phyloP scores from a whole-genome alignment of 1,140 invertebrate species.

The Drosophila dunni region DNA sequence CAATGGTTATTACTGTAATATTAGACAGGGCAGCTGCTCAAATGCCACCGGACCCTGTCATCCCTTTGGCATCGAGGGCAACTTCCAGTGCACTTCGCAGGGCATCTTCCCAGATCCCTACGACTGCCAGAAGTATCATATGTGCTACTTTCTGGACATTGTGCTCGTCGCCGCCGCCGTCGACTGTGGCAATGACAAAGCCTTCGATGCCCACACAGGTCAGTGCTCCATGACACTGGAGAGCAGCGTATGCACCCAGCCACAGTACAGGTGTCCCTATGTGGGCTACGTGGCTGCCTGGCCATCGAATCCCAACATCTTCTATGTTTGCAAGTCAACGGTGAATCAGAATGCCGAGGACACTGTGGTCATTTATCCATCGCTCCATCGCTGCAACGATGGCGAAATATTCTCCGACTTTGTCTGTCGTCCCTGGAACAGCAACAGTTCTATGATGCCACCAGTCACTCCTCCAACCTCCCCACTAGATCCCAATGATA shows the following conservation, averaged over 20 bases:
- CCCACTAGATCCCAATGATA: slow-evolving; percentile 58
- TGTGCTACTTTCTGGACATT: slow-evolving; percentile 79
- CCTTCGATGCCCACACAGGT: slow-evolving; percentile 71
- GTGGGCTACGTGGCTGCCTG: slow-evolving; percentile 75
- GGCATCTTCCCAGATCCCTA: slow-evolving; percentile 85
- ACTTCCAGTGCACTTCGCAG: slow-evolving; percentile 80
- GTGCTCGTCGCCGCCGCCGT: slow-evolving; percentile 71
- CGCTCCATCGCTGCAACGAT: slow-evolving; percentile 77
- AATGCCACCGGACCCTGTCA: slow-evolving; percentile 80
- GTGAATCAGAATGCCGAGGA: slow-evolving; percentile 76
- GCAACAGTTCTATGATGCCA: neutral
- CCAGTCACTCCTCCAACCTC: neutral
- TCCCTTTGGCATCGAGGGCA: slow-evolving; percentile 77
- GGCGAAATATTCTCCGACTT: slow-evolving; percentile 75
- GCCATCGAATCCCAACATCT: slow-evolving; percentile 80
- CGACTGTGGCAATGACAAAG: slow-evolving; percentile 74
- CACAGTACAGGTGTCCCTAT: slow-evolving; percentile 69
- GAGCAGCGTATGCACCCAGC: slow-evolving; percentile 58
- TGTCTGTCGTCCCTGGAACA: slow-evolving; percentile 51
- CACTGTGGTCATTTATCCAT: slow-evolving; percentile 74
- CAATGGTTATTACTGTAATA: slow-evolving; percentile 80
- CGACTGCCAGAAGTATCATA: slow-evolving; percentile 84
- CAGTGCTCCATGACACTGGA: slow-evolving; percentile 73
- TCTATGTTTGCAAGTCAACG: slow-evolving; percentile 83
- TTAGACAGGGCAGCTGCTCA: slow-evolving; percentile 65